Conservation (phyloP, 2,113 vertebrate species). For the Anguilla rostrata region DNA sequence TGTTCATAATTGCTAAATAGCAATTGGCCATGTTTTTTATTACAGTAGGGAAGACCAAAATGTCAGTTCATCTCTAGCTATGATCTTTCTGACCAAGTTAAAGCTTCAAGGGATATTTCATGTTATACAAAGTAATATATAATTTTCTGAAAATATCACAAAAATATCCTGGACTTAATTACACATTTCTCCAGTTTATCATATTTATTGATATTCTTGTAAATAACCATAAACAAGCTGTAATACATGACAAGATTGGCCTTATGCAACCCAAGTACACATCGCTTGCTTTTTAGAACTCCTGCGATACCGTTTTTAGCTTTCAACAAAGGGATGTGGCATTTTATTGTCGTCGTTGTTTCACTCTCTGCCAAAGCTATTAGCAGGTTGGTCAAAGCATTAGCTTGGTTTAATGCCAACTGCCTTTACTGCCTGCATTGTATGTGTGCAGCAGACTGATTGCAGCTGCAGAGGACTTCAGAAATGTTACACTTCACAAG, state of each 20-base stretch:
- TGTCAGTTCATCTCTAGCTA: slow-evolving; percentile 76
- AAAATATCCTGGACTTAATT: not conserved
- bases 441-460: slow-evolving; percentile 31
- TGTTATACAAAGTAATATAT: not conserved
- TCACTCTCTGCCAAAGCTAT: slow-evolving; percentile 38
- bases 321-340: slow-evolving; percentile 33
- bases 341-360: slow-evolving; percentile 24
- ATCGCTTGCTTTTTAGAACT: slow-evolving; percentile 21
- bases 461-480: slow-evolving; percentile 31
- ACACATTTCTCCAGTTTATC: not conserved
- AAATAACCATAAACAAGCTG: not conserved
- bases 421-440: slow-evolving; percentile 12
- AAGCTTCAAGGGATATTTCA: slow-evolving; percentile 25
- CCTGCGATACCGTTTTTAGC: slow-evolving; percentile 22
- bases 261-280: slow-evolving; percentile 11
- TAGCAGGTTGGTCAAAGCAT: slow-evolving; percentile 32
- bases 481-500: slow-evolving; percentile 35
- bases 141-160: not conserved
- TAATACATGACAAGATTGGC: not conserved
- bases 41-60: slow-evolving; percentile 65
- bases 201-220: not conserved
- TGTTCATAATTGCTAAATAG: slow-evolving; percentile 85
- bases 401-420: slow-evolving; percentile 32
- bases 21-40: slow-evolving; percentile 84
- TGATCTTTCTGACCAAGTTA: slow-evolving; percentile 26